A percentile compares a stretch with the other conserved stretches of the same genome.
phyloP scores from a whole-genome alignment of 2,113 vertebrate genomes.

The Xenopus tropicalis region DNA sequence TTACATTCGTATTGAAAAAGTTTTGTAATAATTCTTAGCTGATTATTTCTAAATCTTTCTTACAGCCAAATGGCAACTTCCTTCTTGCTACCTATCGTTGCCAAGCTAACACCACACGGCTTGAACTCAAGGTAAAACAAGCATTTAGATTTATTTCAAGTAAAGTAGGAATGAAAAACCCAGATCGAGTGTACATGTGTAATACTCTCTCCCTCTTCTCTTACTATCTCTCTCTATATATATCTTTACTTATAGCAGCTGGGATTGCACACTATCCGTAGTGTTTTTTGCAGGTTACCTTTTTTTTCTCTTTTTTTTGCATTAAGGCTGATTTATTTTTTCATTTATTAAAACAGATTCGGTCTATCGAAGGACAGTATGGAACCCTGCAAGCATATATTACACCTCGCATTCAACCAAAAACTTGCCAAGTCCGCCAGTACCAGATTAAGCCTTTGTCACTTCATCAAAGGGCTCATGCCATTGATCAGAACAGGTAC shows the following conservation, averaged over 20 bases:
- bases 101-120: conserved; percentile 91
- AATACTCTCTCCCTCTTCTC: too few species aligned
- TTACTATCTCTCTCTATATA: too few species aligned
- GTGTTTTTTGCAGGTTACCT: too few species aligned
- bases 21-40: too few species aligned
- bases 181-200: too few species aligned
- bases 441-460: conserved; percentile 96
- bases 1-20: too few species aligned
- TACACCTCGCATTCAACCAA: conserved; percentile 92
- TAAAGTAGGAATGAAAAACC: too few species aligned
- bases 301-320: too few species aligned
- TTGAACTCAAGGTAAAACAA: conserved; percentile 87
- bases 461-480: conserved; percentile 90
- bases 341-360: conserved; percentile 65
- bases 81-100: conserved; percentile 95
- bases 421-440: conserved; percentile 89
- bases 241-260: too few species aligned
- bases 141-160: too few species aligned
- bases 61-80: conserved; percentile 87
- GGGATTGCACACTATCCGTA: too few species aligned
- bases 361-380: conserved; percentile 95
- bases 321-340: too few species aligned
- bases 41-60: conserved; percentile 39
- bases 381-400: conserved; percentile 91
- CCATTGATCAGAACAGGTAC: conserved; percentile 83